These are phyloP conservation scores for Pollenia angustigena DNA, from an alignment of 2,888 invertebrate genomes.

Conservation along the genomic window DNA sequence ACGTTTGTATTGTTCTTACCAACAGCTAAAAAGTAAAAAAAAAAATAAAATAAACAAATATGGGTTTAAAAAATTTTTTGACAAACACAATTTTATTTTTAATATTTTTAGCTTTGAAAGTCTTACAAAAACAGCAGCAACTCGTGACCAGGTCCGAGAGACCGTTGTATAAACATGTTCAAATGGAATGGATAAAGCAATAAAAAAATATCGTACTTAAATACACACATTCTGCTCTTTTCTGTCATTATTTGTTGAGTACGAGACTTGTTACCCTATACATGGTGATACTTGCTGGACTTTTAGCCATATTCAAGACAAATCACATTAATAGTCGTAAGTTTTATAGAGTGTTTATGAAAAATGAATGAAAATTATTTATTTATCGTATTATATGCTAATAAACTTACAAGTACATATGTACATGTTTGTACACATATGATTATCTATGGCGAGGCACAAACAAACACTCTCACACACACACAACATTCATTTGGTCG, in stretches of 20 bases:
- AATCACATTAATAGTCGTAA: not conserved
- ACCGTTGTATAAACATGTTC: conserved; percentile 5
- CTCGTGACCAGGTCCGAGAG: conserved; percentile 65
- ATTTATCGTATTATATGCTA: conserved; percentile 43
- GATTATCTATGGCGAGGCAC: conserved; percentile 28
- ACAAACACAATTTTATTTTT: conserved; percentile 42
- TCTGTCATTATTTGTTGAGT: conserved; percentile 47
- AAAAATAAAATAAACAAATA: conserved; percentile 74
- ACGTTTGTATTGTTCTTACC: conserved; percentile 78
- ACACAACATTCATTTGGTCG: not conserved
- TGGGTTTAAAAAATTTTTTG: conserved; percentile 50
- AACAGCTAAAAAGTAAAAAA: conserved; percentile 66
- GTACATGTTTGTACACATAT: conserved; percentile 17
- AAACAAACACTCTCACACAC: not conserved
- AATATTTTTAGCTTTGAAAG: conserved; percentile 42
- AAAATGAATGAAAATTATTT: conserved; percentile 53
- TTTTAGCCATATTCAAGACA: conserved; percentile 47
- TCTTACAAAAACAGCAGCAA: conserved; percentile 63
- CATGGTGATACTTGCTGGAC: conserved; percentile 39
- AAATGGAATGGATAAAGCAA: conserved; percentile 41
- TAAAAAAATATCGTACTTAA: conserved; percentile 1
- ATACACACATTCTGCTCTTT: conserved; percentile 39
- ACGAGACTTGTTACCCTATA: conserved; percentile 61
- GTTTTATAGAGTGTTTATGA: conserved; percentile 54
- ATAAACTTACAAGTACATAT: conserved; percentile 39